Conservation (phyloP, 2,888 invertebrate genomes). For the Lamproptera curius region DNA sequence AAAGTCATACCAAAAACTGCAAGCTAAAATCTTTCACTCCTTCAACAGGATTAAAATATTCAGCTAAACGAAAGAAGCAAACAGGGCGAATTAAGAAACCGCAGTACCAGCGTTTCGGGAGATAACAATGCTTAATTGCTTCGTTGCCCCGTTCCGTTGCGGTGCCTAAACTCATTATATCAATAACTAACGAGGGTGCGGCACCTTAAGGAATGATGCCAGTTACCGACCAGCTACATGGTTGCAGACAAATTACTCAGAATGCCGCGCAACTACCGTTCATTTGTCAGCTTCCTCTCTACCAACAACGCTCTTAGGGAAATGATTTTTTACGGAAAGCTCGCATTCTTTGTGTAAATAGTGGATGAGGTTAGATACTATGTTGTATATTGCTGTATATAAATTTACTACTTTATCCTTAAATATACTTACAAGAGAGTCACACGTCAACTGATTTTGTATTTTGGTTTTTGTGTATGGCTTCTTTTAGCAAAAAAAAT, state of each 20-base stretch:
- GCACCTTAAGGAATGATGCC: slow-evolving; percentile 3
- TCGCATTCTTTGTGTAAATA: neutral
- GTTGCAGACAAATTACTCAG: slow-evolving; percentile 8
- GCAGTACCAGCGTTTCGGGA: neutral
- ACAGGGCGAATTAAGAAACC: neutral
- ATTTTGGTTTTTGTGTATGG: too few species aligned
- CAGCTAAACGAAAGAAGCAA: neutral
- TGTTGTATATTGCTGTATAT: too few species aligned
- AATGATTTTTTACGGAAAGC: neutral
- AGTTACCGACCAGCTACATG: slow-evolving; percentile 3
- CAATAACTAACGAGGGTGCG: slow-evolving; percentile 13
- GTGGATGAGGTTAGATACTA: too few species aligned
- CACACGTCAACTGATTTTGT: too few species aligned
- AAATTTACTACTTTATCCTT: too few species aligned
- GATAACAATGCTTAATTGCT: slow-evolving; percentile 4
- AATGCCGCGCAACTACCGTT: slow-evolving; percentile 4
- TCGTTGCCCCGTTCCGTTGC: neutral
- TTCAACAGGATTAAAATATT: neutral
- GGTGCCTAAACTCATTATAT: slow-evolving; percentile 15
- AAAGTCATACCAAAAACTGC: too few species aligned
- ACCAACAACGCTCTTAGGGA: neutral
- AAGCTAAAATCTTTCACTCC: too few species aligned
- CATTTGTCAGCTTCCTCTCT: slow-evolving; percentile 8
- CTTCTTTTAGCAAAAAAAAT: too few species aligned
- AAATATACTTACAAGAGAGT: too few species aligned